Base-by-base conservation (phyloP, 2,113 vertebrate genomes). In the Corythoichthys haematopterus region DNA sequence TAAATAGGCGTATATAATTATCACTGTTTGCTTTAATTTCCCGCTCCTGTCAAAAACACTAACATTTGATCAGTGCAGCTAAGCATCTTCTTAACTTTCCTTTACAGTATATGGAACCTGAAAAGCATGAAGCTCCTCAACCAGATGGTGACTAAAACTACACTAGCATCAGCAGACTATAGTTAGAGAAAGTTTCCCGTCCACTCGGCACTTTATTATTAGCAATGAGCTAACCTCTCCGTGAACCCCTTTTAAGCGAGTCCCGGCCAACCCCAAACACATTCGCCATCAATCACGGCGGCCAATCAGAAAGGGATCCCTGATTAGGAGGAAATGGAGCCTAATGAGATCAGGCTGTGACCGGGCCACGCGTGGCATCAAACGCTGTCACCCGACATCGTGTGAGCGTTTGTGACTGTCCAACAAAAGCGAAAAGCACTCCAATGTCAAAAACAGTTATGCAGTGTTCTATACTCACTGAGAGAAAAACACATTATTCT, bases 261-360 rank as follows among this genome's bases (percentile, higher is more conserved):
- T 73, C 74, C 69, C 20, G 11, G 51, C 36, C 55, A 53, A 68
- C 65, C 43, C 52, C 55, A 69, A 68, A 57, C 43, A 53, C 84
- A 83, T 84, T 81, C 60, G 14, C 75, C 68, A 83, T 80, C 81
- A 83, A 86, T 89, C 80, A 85, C 35, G 46, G 66, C 80, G 72
- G 70, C 83, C 88, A 89, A 89, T 91, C 88, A 89, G 71, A 74
- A 76, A 28, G 38, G 78, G 61, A 61, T 66, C 50, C 50, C 4
- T 85, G 86, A 90, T 81, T 80, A 80, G 81, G 72, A 79, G 88
- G 91, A 92, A 91, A 90, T 83, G 78, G 77, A 73, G 36, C 20
- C 68, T 91, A 91, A 91, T 90, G 79, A 78, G 74, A 89, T 77
- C 88, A 85, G 86, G 84, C 83, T 90, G 90, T 82, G 84, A 80